These are phyloP conservation scores for Mormyrops attenuatus DNA, from an alignment of 2,797 vertebrate genomes.

Conservation along the genomic window DNA sequence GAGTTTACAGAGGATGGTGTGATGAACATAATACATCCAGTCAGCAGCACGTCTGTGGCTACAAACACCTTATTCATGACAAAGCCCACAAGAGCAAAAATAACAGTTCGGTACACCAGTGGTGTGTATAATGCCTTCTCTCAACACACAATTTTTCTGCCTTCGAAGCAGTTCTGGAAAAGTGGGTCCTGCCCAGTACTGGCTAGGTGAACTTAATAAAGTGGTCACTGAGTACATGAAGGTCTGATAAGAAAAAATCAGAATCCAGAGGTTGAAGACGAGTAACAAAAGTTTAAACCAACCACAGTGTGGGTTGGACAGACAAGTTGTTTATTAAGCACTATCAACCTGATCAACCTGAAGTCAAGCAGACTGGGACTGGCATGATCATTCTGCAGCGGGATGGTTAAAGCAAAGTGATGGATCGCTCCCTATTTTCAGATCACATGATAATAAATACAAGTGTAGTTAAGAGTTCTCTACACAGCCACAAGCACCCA, in stretches of 20 bases:
- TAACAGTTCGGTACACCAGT: neutral
- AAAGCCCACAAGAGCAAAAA: neutral
- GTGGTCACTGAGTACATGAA: neutral
- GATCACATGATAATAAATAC: conserved; percentile 2
- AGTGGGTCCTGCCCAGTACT: neutral
- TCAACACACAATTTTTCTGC: neutral
- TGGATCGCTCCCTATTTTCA: neutral
- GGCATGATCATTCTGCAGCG: neutral
- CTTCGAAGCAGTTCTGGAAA: neutral
- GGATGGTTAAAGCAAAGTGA: conserved; percentile 1
- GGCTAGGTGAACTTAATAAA: neutral
- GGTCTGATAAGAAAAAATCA: neutral
- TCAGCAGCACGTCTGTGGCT: neutral
- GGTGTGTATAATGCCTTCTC: neutral
- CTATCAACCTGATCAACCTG: neutral
- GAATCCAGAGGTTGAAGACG: neutral
- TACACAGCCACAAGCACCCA: neutral
- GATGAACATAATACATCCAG: neutral
- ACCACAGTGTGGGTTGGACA: neutral
- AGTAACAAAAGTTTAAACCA: neutral
- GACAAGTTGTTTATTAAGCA: neutral
- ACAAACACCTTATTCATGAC: neutral
- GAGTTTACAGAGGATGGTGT: neutral
- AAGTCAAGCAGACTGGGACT: neutral
- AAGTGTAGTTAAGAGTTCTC: neutral